Evolutionary conservation across 2,797 vertebrate species (phyloP).

Genomic region (Lutjanus campechanus): DNA sequence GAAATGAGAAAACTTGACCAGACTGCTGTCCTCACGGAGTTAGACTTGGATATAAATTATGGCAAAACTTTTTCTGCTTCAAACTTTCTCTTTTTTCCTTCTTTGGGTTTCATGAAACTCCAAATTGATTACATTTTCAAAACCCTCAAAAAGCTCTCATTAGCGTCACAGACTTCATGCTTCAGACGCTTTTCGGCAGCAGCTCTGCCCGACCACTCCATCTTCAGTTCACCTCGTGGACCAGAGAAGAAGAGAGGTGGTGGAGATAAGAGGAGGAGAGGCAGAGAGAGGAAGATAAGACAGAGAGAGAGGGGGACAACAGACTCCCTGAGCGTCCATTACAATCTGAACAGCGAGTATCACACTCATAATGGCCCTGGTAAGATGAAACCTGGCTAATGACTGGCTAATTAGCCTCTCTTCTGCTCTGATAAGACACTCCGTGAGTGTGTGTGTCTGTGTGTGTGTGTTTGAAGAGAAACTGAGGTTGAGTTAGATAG

Average conservation of each 20-base stretch:
- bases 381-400: slow-evolving; percentile 75
- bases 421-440: slow-evolving; percentile 58
- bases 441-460: slow-evolving; percentile 9
- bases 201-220: slow-evolving; percentile 27
- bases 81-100: slow-evolving; percentile 44
- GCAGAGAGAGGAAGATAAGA: slow-evolving; percentile 57
- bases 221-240: slow-evolving; percentile 36
- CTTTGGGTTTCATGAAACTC: slow-evolving; percentile 49
- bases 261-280: slow-evolving; percentile 54
- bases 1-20: slow-evolving; percentile 59
- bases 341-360: slow-evolving; percentile 58
- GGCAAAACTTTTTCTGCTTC: slow-evolving; percentile 39
- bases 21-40: slow-evolving; percentile 44
- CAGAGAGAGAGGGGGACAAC: slow-evolving; percentile 13
- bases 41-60: slow-evolving; percentile 51
- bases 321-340: slow-evolving; percentile 60
- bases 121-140: slow-evolving; percentile 61
- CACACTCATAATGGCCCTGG: slow-evolving; percentile 68
- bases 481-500: slow-evolving; percentile 1
- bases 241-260: slow-evolving; percentile 45
- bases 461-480: background rate
- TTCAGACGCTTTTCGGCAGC: slow-evolving; percentile 22
- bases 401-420: slow-evolving; percentile 74
- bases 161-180: slow-evolving; percentile 50
- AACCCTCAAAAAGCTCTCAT: slow-evolving; percentile 60